These are phyloP conservation scores for Seriola dumerili DNA, from an alignment of 2,113 vertebrate species.

Conservation along the genomic window DNA sequence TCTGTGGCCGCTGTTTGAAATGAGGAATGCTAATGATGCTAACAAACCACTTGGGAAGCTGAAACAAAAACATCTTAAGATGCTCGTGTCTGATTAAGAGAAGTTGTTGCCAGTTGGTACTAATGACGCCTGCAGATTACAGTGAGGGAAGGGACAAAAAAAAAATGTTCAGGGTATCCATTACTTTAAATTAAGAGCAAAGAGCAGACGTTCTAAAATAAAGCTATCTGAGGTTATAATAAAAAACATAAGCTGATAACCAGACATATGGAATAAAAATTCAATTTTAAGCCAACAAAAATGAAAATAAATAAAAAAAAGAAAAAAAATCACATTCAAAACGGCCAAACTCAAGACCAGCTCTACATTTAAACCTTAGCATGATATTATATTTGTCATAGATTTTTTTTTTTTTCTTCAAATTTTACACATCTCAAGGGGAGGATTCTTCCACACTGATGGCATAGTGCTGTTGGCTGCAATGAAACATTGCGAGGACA, in stretches of 20 bases:
- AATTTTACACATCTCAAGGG: background rate
- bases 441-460: background rate
- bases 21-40: constrained; percentile 14
- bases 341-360: constrained; percentile 52
- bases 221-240: background rate
- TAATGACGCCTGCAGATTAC: background rate
- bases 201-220: background rate
- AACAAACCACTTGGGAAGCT: background rate
- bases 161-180: constrained; percentile 16
- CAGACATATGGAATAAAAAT: constrained; percentile 23
- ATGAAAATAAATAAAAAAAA: constrained; percentile 39
- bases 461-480: constrained; percentile 11
- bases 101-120: background rate
- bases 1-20: background rate
- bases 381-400: background rate
- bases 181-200: constrained; percentile 24
- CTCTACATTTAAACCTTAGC: constrained; percentile 49
- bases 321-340: constrained; percentile 61
- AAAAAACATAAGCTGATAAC: constrained; percentile 22
- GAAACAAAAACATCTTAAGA: constrained; percentile 20
- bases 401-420: constrained; percentile 18
- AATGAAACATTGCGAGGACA: constrained; percentile 12
- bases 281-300: constrained; percentile 29
- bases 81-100: background rate
- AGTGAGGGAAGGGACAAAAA: background rate